These are phyloP conservation scores for Portevinia maculata DNA, from an alignment of 2,888 invertebrate species.

Conservation along the genomic window DNA sequence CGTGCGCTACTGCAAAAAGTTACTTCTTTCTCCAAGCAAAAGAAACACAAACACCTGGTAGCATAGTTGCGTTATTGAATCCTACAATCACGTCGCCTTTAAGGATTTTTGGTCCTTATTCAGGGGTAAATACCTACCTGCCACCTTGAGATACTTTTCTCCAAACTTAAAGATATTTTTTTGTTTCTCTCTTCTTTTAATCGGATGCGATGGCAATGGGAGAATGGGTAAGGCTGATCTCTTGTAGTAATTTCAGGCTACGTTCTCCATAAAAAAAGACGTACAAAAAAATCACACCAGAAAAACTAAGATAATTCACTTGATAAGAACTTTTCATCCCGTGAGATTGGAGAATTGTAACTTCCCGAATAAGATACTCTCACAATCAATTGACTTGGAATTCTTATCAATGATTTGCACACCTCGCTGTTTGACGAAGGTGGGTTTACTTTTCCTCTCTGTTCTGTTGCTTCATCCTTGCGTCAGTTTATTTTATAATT, in stretches of 20 bases:
- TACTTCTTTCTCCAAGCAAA: conserved; percentile 56
- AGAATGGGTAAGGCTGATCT: conserved; percentile 66
- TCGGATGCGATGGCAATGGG: conserved; percentile 41
- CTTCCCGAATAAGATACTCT: conserved; percentile 63
- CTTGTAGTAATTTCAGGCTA: conserved; percentile 36
- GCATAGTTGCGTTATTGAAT: conserved; percentile 10
- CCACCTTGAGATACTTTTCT: conserved; percentile 49
- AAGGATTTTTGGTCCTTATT: background rate
- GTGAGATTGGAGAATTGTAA: conserved; percentile 65
- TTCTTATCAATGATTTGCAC: conserved; percentile 71
- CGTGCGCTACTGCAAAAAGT: conserved; percentile 57
- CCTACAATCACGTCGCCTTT: conserved; percentile 28
- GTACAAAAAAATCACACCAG: conserved; percentile 16
- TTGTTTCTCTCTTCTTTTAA: conserved; percentile 43
- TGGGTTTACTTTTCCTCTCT: conserved; percentile 30
- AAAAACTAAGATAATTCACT: conserved; percentile 57
- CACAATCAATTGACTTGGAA: conserved; percentile 73
- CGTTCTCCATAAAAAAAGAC: conserved; percentile 33
- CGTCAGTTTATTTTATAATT: conserved; percentile 66
- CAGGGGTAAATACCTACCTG: background rate
- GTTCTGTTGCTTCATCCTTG: conserved; percentile 29
- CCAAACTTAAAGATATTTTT: conserved; percentile 57
- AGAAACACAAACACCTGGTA: conserved; percentile 5
- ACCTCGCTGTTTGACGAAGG: conserved; percentile 16
- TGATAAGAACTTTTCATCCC: conserved; percentile 74